Evolutionary conservation across 1,140 invertebrate genomes (phyloP), one percentile per base, ranked within the genome.

Genomic region (Saccostrea cuccullata): DNA sequence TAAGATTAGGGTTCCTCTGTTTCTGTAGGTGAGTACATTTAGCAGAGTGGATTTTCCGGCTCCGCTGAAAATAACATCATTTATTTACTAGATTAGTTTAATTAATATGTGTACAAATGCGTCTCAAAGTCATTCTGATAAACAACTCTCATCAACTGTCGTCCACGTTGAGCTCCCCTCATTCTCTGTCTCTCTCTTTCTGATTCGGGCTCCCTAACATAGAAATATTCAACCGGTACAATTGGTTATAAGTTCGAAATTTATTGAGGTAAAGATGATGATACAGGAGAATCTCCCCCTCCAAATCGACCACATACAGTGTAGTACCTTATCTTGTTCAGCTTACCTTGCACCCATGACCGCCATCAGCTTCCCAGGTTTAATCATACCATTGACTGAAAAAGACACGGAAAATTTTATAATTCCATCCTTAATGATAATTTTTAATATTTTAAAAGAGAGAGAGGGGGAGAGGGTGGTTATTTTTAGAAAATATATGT

Each of bases 1-100:
- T n/a, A 97, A 96, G 0, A 96, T 95, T 0, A 98, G 95, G 20
- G 97, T 96, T 9, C 96, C 95, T 8, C 97, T 96, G 90, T 96
- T 96, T 6, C 98, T 96, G 94, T 97, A 97, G 1, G 98, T 99
- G 55, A 99, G 93, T 0, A 98, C 96, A 94, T 99, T 99, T 64
- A 99, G 95, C 0, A 99, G 96, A 0, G 98, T 99, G 0, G 98
- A 99, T 95, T 99, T 99, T 8, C 99, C 98, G 0, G 98, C 98
- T 0, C 98, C 98, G 40, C 98, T 98, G 89, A 82, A 90, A 91
- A 86, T 23, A 64, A 36, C 5, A 82, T 15, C 36, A 84, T 20
- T 40, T 4, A 11, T 23, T 84, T 20, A 11, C 17, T 17, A 26
- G 47, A 12, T 15, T 23, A 26, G 40, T 12, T 12, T 1, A 12